Percentiles rank a stretch among this genome's conserved stretches.
Evolutionary conservation across 2,113 vertebrate species (phyloP).

Genomic region (Galbula dea): DNA sequence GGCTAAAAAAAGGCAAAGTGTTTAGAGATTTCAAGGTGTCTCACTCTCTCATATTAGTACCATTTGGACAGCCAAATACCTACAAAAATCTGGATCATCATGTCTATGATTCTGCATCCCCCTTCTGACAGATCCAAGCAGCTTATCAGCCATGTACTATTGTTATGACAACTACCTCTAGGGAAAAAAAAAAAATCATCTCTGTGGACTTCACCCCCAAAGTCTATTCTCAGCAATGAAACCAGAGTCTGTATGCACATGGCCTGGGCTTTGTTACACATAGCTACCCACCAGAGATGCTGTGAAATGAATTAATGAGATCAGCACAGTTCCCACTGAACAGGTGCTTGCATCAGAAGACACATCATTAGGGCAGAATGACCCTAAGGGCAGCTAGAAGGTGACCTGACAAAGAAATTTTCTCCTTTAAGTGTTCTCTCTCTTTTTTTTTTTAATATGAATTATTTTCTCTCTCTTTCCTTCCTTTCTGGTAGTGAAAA

Average conservation of each 20-base stretch:
- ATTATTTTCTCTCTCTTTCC: neutral
- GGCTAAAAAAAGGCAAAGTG: neutral
- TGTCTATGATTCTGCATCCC: neutral
- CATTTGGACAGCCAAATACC: neutral
- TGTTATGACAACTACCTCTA: neutral
- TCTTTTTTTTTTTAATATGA: too few relatives aligned
- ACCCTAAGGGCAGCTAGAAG: neutral
- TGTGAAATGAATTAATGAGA: conserved; percentile 1
- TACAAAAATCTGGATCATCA: neutral
- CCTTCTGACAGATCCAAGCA: neutral
- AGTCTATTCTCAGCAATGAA: neutral
- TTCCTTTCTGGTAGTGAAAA: neutral
- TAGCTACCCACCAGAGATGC: neutral
- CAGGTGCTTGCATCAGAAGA: neutral
- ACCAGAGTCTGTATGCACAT: neutral
- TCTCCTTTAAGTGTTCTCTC: neutral
- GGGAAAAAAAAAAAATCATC: neutral
- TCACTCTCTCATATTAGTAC: neutral
- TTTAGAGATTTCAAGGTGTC: neutral
- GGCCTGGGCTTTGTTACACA: neutral
- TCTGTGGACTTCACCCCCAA: neutral
- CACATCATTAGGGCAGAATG: neutral
- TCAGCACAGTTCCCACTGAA: neutral
- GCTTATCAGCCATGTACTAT: neutral
- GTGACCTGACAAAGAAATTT: neutral